Conservation (phyloP, 1,140 invertebrate genomes). For the Drosophila ercepeae region DNA sequence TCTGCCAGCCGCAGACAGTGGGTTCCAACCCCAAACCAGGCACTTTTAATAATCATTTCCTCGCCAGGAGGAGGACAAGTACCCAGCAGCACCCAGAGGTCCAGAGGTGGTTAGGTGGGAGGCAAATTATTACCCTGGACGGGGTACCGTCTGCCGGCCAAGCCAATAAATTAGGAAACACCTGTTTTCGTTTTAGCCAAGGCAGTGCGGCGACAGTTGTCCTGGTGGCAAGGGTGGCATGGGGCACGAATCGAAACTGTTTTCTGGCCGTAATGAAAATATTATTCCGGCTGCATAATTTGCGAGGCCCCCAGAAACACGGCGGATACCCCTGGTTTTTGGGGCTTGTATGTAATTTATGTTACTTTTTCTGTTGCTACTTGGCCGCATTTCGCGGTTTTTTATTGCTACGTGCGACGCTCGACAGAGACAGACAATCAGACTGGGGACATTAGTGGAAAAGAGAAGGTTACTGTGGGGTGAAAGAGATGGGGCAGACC, state of each 20-base stretch:
- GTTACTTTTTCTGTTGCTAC: constrained; percentile 71
- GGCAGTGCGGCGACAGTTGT: constrained; percentile 56
- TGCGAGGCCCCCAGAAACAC: constrained; percentile 22
- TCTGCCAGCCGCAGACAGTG: constrained; percentile 62
- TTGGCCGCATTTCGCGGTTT: constrained; percentile 82
- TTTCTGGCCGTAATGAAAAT: constrained; percentile 69
- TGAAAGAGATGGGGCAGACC: constrained; percentile 28
- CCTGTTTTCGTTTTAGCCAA: constrained; percentile 58
- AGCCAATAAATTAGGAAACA: constrained; percentile 78
- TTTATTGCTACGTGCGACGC: constrained; percentile 75
- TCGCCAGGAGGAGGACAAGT: constrained; percentile 39
- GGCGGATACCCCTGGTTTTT: constrained; percentile 13
- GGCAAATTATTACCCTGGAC: neutral
- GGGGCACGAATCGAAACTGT: constrained; percentile 34
- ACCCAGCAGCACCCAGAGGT: too few relatives aligned
- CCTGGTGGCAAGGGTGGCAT: constrained; percentile 8
- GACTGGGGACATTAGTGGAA: constrained; percentile 16
- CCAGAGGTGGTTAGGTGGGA: neutral
- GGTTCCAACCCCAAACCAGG: neutral
- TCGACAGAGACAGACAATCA: constrained; percentile 1
- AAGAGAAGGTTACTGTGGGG: constrained; percentile 2
- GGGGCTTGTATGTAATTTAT: constrained; percentile 68
- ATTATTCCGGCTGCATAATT: constrained; percentile 74
- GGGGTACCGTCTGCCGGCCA: constrained; percentile 15
- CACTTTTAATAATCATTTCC: constrained; percentile 64